A percentile compares a stretch with the other conserved stretches of the same genome.
phyloP scores from a whole-genome alignment of 2,797 vertebrate species.

The Poecilia picta region DNA sequence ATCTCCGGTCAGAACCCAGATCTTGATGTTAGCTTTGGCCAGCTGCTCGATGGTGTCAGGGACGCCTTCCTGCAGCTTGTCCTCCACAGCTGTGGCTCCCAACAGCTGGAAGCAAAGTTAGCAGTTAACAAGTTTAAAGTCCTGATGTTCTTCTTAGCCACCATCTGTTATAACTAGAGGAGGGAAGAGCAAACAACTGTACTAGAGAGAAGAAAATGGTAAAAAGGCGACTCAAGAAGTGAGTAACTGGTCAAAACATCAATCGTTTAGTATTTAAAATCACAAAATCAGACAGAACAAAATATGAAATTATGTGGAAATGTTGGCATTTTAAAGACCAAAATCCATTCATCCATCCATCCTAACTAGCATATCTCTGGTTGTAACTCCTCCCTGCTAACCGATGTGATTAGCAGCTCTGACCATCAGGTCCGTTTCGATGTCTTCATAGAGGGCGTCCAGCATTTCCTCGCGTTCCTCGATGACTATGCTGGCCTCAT shows the following conservation, averaged over 20 bases:
- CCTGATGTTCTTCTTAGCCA: not conserved
- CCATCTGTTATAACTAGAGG: not conserved
- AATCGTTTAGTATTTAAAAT: too few relatives aligned
- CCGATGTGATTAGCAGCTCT: too few relatives aligned
- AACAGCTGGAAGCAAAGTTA: constrained; percentile 80
- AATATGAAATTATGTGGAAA: too few relatives aligned
- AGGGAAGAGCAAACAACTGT: too few relatives aligned
- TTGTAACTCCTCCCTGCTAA: too few relatives aligned
- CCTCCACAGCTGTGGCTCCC: constrained; percentile 93
- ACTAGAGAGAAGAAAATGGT: too few relatives aligned
- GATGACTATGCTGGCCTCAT: constrained; percentile 84
- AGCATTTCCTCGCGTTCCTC: constrained; percentile 85
- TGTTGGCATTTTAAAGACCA: too few relatives aligned
- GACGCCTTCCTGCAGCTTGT: constrained; percentile 93
- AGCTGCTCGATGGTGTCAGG: constrained; percentile 91
- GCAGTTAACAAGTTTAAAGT: not conserved
- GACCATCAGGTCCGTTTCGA: constrained; percentile 81
- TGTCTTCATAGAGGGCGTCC: constrained; percentile 87
- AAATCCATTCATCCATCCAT: too few relatives aligned
- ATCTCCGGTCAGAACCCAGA: constrained; percentile 95
- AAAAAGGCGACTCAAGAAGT: too few relatives aligned
- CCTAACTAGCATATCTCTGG: too few relatives aligned
- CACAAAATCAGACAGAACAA: too few relatives aligned
- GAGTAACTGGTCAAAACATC: too few relatives aligned
- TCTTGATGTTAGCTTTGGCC: constrained; percentile 89